Conservation (phyloP, 2,888 invertebrate genomes). For the Ganaspis brasiliensis region DNA sequence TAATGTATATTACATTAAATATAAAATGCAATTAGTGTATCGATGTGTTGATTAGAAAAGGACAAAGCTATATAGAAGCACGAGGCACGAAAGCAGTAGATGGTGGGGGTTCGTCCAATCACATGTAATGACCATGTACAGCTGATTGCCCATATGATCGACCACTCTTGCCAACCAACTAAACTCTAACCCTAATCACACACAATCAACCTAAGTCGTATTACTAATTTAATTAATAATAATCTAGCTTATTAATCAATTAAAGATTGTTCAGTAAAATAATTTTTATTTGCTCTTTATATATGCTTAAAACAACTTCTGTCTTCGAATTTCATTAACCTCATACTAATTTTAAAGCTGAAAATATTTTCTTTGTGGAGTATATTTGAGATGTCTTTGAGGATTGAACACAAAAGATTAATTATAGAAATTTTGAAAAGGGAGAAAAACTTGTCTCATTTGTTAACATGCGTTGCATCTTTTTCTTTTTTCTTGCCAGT, state of each 20-base stretch:
- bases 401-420: no score
- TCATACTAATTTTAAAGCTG: background rate
- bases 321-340: background rate
- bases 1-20: no score
- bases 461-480: no score
- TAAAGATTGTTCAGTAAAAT: background rate
- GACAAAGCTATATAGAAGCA: constrained; percentile 10
- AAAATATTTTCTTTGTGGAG: background rate
- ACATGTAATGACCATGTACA: constrained; percentile 41
- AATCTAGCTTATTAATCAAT: background rate
- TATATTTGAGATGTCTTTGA: no score
- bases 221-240: background rate
- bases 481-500: no score
- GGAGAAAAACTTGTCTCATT: background rate
- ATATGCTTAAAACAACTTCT: background rate
- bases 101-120: constrained; percentile 47
- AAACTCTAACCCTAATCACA: background rate
- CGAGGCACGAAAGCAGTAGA: constrained; percentile 26
- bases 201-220: background rate
- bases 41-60: constrained; percentile 37
- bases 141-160: constrained; percentile 63
- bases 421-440: background rate
- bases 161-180: constrained; percentile 51
- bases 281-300: background rate
- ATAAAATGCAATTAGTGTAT: background rate